Evolutionary conservation across 2,888 invertebrate species (phyloP), one percentile per base, ranked within the genome.

Genomic region (Steinernema carpocapsae): DNA sequence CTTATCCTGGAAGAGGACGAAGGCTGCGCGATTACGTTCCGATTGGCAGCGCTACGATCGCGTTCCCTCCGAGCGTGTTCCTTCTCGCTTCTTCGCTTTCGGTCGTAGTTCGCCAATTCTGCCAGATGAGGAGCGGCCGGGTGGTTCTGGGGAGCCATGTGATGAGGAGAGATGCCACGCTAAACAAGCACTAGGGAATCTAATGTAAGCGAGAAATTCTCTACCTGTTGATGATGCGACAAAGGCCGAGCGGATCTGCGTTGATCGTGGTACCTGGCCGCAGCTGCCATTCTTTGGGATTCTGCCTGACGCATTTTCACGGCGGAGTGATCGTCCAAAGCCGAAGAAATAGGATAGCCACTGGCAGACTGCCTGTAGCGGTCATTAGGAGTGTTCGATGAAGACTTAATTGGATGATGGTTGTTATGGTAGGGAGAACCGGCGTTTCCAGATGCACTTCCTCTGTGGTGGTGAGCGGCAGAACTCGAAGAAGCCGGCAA

Each of bases 91-190:
- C 81, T 70, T 46, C 77, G 75, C 72, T 76, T 80, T 22, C 79
- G 79, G 70, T 84, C 79, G 59, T 84, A 79, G 76, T 85, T 84
- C n/a, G 83, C 84, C 70, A 86, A 70, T 72, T 84, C 85, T 2
- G 83, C 85, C 14, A 86, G 77, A 75, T 86, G 86, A 17, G 86
- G 86, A 2, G 86, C 85, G 0, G 86, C 86, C n/a, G 86, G 83
- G 75, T 86, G 85, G 6, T 78, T 78, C 74, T 84, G 83, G 72
- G 80, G 84, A 24, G 82, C 78, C 26, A 37, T 64, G 32, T 37
- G 74, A 42, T 72, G 75, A 19, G 72, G 74, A 46, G 64, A 64
- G 29, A 78, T 73, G 4, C 77, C 79, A 14, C 76, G 73, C 45
- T 76, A n/a, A 71, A 42, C 19, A 19, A 29, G 70, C n/a, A n/a